Evolutionary conservation across 2,888 invertebrate genomes (phyloP).

Genomic region (Petrophora chlorosata): DNA sequence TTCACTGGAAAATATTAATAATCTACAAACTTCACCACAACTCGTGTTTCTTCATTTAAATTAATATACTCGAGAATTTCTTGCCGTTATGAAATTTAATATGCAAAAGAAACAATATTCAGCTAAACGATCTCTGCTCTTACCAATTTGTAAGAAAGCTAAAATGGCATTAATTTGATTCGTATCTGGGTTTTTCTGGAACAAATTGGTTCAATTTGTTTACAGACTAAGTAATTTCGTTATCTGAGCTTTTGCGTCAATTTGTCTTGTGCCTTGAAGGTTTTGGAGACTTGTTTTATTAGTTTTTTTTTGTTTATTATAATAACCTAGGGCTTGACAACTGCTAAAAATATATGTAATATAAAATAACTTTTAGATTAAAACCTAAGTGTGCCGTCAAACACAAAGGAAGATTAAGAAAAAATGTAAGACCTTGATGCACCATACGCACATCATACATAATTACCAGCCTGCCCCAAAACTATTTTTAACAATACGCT

Average conservation of each 20-base stretch:
- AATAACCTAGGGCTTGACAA: slow-evolving; percentile 9
- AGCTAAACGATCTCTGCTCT: slow-evolving; percentile 17
- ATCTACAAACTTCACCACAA: too few relatives aligned
- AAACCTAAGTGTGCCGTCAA: too few relatives aligned
- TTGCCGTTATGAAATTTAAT: slow-evolving; percentile 13
- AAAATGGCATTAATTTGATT: slow-evolving; percentile 33
- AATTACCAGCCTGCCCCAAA: too few relatives aligned
- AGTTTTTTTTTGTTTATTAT: slow-evolving; percentile 17
- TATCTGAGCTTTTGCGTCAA: slow-evolving; percentile 33
- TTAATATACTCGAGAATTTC: slow-evolving; percentile 4
- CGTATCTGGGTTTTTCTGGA: slow-evolving; percentile 32
- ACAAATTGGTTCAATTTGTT: slow-evolving; percentile 38
- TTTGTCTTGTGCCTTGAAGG: slow-evolving; percentile 21
- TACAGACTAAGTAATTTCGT: slow-evolving; percentile 35
- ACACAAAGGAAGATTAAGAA: too few relatives aligned
- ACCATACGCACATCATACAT: too few relatives aligned
- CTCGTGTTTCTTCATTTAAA: slow-evolving; percentile 12
- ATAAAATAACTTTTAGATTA: too few relatives aligned
- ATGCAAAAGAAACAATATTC: slow-evolving; percentile 21
- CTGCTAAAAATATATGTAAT: too few relatives aligned
- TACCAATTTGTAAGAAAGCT: slow-evolving; percentile 27
- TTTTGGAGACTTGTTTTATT: slow-evolving; percentile 24
- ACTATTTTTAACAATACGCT: too few relatives aligned
- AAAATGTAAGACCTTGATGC: too few relatives aligned
- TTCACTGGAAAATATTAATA: slow-evolving; percentile 9